Base-by-base conservation (phyloP, 1,140 invertebrate species). In the Agrilus planipennis region DNA sequence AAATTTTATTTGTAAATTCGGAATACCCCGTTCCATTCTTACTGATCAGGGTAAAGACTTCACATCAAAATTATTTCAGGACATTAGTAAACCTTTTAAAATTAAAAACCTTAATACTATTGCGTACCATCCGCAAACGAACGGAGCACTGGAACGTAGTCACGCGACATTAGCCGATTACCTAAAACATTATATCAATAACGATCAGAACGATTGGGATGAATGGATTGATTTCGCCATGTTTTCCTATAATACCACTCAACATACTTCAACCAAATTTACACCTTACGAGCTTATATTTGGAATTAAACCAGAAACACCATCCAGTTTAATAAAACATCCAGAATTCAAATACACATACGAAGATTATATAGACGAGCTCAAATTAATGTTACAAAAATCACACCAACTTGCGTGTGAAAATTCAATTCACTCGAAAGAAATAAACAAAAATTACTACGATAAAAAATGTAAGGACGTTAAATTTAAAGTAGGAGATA, bases 111-210 rank as follows among this genome's bases (percentile, higher is more conserved):
- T n/a, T 4, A 11, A 29, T 11, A 6, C 28, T 29, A 6, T 15
- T 6, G 3, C 28, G 3, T 29, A 29, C 15, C 4, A 15, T 12
- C 28, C 28, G 4, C 28, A 29, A 29, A 29, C 28, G 4, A 29
- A 29, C 28, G 28, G 28, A 4, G n/a, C 28, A 29, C 11, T 29
- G 4, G 28, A 29, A 29, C n/a, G 28, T 3, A n/a, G n/a, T n/a
- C n/a, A n/a, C n/a, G n/a, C n/a, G n/a, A n/a, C n/a, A n/a, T n/a
- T n/a, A n/a, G n/a, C n/a, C n/a, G n/a, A n/a, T n/a, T 61, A 58
- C 45, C 12, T 63, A 5, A 56, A 53, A 52, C 51, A 55, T 41
- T 63, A 49, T 41, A 43, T 60, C 1, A 50, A 51, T 10, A 32
- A 45, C 22, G 38, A 58, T 31, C 51, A 57, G 46, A 47, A 29